A percentile compares a stretch with the other conserved stretches of the same genome.
phyloP scores from a whole-genome alignment of 2,888 invertebrate genomes.

The Lasioglossum marginatum region DNA sequence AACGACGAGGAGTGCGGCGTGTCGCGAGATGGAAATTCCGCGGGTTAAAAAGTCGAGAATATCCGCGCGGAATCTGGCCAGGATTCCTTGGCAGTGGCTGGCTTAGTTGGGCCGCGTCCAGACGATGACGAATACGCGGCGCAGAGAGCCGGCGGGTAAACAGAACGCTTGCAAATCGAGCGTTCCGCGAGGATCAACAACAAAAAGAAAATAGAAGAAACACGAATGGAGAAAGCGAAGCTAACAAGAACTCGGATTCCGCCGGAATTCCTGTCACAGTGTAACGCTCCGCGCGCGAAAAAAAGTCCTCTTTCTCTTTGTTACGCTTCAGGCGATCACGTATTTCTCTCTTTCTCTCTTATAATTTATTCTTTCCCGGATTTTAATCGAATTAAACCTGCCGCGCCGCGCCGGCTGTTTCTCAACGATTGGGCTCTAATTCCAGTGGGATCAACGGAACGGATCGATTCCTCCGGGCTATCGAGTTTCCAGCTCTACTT shows the following conservation, averaged over 20 bases:
- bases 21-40: conserved; percentile 58
- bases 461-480: conserved; percentile 5
- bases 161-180: conserved; percentile 68
- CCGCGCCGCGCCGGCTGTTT: not conserved
- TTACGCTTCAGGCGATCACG: not conserved
- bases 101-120: conserved; percentile 78
- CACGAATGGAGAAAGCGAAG: conserved; percentile 25
- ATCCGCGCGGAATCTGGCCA: conserved; percentile 70
- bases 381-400: conserved; percentile 13
- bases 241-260: conserved; percentile 20
- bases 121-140: conserved; percentile 76
- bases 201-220: conserved; percentile 8
- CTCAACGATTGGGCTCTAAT: not conserved
- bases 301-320: conserved; percentile 2
- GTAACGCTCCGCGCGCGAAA: not conserved
- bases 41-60: conserved; percentile 70
- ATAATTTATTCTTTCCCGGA: not conserved
- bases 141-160: conserved; percentile 64
- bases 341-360: not conserved
- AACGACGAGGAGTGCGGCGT: not conserved
- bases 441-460: not conserved
- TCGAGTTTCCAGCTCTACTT: conserved; percentile 20
- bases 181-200: conserved; percentile 50
- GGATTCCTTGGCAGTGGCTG: conserved; percentile 79
- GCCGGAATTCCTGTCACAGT: conserved; percentile 10